Evolutionary conservation across 23 tunicate genomes (phyloP).

Genomic region (Halocynthia roretzi): DNA sequence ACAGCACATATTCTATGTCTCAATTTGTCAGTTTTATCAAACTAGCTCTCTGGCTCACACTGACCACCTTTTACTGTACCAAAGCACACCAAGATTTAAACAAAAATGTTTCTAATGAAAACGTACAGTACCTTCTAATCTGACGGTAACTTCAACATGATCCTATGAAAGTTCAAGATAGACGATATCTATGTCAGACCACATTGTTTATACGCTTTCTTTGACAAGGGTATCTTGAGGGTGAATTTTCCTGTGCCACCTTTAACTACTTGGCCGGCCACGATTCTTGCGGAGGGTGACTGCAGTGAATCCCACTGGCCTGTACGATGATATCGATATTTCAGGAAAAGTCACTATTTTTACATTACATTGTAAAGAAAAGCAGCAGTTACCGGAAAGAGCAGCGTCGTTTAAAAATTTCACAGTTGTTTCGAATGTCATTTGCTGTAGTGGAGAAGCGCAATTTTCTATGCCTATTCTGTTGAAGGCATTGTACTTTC

Average conservation of each 20-base stretch:
- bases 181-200: no score
- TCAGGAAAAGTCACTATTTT: background rate
- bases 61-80: no score
- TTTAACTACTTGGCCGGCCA: conserved; percentile 79
- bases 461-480: conserved; percentile 63
- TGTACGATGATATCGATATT: conserved; percentile 10
- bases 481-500: conserved; percentile 69
- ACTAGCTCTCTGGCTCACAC: no score
- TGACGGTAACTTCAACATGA: no score
- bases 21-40: no score
- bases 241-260: conserved; percentile 81
- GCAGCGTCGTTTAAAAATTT: conserved; percentile 74
- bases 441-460: conserved; percentile 88
- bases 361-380: background rate
- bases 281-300: conserved; percentile 84
- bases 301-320: conserved; percentile 53
- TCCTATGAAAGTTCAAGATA: no score
- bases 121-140: no score
- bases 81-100: no score
- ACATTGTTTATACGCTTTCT: background rate
- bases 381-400: conserved; percentile 38
- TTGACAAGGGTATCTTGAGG: conserved; percentile 29
- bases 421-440: conserved; percentile 84
- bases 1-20: no score
- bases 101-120: no score